Evolutionary conservation across 1,140 invertebrate species (phyloP).

Genomic region (Pinna nobilis): DNA sequence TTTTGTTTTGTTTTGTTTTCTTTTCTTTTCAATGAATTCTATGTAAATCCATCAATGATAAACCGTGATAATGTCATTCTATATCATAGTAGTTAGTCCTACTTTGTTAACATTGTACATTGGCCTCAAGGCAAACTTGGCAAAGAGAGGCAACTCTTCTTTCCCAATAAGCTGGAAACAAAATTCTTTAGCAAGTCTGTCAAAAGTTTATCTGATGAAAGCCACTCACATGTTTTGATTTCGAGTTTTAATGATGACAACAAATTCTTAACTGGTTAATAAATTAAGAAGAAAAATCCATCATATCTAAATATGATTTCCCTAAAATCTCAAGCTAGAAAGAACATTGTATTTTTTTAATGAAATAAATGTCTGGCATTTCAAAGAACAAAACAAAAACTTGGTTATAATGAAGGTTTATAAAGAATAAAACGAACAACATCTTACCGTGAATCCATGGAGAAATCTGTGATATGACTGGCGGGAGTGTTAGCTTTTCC

Average conservation of each 20-base stretch:
- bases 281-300: neutral
- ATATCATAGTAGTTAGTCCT: no score
- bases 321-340: neutral
- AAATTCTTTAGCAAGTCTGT: no score
- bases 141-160: conserved; percentile 7
- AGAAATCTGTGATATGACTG: conserved; percentile 6
- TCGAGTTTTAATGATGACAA: no score
- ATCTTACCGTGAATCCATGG: conserved; percentile 8
- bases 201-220: no score
- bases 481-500: conserved; percentile 12
- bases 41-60: conserved; percentile 13
- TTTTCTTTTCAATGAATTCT: conserved; percentile 1
- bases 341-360: neutral
- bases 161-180: no score
- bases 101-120: conserved; percentile 15
- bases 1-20: conserved; percentile 12
- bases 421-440: neutral
- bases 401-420: neutral
- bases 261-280: neutral
- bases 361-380: neutral
- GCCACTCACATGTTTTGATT: no score
- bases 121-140: neutral
- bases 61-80: no score
- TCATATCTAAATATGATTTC: neutral
- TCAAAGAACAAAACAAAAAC: neutral